Base-by-base conservation (phyloP, 2,113 vertebrate genomes). In the Corydoras sp. region DNA sequence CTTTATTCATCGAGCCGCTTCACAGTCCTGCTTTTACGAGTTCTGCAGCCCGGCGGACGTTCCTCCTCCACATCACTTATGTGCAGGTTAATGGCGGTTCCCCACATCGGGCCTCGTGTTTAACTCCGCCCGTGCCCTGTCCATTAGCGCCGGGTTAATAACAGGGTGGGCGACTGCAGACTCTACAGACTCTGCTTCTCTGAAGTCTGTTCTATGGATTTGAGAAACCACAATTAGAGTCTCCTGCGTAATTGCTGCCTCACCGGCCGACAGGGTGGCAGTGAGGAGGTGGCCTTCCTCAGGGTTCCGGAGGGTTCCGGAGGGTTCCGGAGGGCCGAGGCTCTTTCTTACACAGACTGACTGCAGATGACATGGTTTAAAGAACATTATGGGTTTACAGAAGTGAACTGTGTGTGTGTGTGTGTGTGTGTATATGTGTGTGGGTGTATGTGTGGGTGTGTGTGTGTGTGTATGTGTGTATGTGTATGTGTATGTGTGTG, bases 1-100 rank as follows among this genome's bases (percentile, higher is more conserved):
- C 78, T 83, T 85, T 61, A 83, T 87, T 83, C 72, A 82, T 49
- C 62, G 18, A 12, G 6, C 2, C 9, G 24, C 64, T 73, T 55
- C 43, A 15, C 63, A 58, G 24, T 54, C 30, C 11, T 62, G 53
- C 67, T 63, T 51, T 71, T 43, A 58, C 43, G 62, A 31, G 60
- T 67, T 32, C 58, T 70, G 58, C 32, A 50, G 59, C 69, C 18
- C 43, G 61, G 31, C 53, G 35, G 60, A 69, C 2, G 56, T 10
- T 60, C 53, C 50, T 63, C 63, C 68, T 50, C 31, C 10, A 13
- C 11, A 3, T 49, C 30, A 32, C 55, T 14, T 29, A 8, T n/a
- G 32, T 50, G 53, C 48, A 35, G 69, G 73, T 69, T 75, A 75
- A 72, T 43, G 64, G 24, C 24, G 72, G 58, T 59, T 50, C 43